Conservation (phyloP, 2,797 vertebrate species). For the Mormyrops attenuatus region DNA sequence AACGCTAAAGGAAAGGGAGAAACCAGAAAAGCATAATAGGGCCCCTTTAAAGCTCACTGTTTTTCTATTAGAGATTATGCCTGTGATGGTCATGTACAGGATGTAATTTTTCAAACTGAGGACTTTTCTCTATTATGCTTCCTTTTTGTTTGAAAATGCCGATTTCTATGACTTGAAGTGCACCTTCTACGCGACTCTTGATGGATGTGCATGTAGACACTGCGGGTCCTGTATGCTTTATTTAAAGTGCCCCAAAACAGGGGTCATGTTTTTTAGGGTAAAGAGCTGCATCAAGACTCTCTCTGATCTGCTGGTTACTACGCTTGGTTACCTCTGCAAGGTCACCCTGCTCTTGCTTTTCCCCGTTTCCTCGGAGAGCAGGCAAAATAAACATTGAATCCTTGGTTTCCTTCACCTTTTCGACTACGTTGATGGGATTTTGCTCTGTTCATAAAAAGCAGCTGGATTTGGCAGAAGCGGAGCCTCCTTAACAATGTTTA, state of each 20-base stretch:
- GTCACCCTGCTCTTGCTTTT: neutral
- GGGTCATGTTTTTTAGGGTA: neutral
- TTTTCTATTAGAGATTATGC: neutral
- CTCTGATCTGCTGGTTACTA: neutral
- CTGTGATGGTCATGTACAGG: neutral
- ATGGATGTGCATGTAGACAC: neutral
- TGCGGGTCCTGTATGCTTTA: neutral
- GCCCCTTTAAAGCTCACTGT: neutral
- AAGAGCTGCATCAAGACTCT: neutral
- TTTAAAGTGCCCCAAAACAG: neutral
- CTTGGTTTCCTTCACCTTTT: slow-evolving; percentile 43
- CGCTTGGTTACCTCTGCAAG: neutral
- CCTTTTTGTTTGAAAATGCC: neutral
- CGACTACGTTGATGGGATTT: slow-evolving; percentile 44
- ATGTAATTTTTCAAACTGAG: neutral
- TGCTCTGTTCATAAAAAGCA: slow-evolving; percentile 46
- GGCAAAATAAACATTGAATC: slow-evolving; percentile 32
- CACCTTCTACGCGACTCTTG: neutral
- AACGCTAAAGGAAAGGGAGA: neutral
- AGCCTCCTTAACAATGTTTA: slow-evolving; percentile 49
- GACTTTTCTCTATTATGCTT: neutral
- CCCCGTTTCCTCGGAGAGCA: neutral
- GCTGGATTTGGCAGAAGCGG: slow-evolving; percentile 50
- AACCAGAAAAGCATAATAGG: neutral
- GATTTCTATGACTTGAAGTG: neutral